A percentile compares a stretch with the other conserved stretches of the same genome.
Conservation (phyloP, 2,797 vertebrate genomes). For the Channa striata region DNA sequence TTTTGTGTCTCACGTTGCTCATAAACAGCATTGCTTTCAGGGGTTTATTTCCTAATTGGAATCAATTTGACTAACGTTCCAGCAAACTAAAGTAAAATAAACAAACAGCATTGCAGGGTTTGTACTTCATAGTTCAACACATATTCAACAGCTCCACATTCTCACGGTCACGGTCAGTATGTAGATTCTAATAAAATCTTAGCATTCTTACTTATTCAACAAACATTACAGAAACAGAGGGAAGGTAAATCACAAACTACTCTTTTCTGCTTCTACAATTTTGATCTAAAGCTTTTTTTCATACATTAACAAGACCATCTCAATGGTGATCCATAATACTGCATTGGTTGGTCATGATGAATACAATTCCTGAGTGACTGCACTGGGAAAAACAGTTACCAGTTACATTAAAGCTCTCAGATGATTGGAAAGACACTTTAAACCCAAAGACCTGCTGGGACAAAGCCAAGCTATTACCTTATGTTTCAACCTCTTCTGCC, state of each 20-base stretch:
- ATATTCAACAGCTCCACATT: constrained; percentile 32
- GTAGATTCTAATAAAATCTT: constrained; percentile 10
- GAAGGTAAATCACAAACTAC: not conserved
- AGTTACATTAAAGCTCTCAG: not conserved
- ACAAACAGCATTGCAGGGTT: constrained; percentile 45
- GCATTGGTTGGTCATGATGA: not conserved
- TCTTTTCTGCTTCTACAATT: not conserved
- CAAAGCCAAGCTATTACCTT: not conserved
- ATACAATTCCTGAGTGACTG: not conserved
- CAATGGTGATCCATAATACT: too few relatives aligned
- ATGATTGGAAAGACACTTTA: not conserved
- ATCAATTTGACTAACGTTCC: constrained; percentile 71
- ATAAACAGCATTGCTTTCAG: constrained; percentile 63
- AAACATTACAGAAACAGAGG: not conserved
- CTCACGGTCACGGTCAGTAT: constrained; percentile 17
- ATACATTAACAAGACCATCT: not conserved
- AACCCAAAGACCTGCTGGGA: not conserved
- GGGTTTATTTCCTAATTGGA: constrained; percentile 61
- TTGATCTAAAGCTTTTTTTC: not conserved
- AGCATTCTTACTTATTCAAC: not conserved
- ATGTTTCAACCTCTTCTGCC: not conserved
- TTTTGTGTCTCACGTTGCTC: constrained; percentile 49
- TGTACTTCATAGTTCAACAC: constrained; percentile 32
- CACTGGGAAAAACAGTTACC: not conserved
- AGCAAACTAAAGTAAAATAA: constrained; percentile 48